phyloP scores from a whole-genome alignment of 2,797 vertebrate species.

The Trichosurus vulpecula region DNA sequence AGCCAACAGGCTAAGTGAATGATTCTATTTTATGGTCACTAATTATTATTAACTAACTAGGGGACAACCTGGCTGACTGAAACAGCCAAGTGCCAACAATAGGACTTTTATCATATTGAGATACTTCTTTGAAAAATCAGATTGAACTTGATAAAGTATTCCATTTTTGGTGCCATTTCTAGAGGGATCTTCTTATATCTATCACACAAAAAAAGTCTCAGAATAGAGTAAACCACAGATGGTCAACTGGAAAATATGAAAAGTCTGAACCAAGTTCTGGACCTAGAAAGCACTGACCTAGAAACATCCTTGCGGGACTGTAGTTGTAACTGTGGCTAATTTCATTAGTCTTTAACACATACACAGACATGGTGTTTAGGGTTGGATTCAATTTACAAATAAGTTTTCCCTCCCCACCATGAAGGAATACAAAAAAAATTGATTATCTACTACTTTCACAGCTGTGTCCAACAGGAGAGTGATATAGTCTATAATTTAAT shows the following conservation, averaged over 20 bases:
- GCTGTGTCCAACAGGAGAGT: slow-evolving; percentile 25
- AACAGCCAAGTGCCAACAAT: slow-evolving; percentile 4
- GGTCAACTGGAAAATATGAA: neutral
- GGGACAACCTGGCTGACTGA: neutral
- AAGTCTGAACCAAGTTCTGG: slow-evolving; percentile 6
- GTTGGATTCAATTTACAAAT: slow-evolving; percentile 70
- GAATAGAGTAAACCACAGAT: slow-evolving; percentile 20
- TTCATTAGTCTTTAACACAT: slow-evolving; percentile 57
- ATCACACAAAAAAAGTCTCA: neutral
- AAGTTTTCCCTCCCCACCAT: slow-evolving; percentile 60
- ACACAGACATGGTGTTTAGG: slow-evolving; percentile 47
- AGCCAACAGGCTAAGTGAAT: neutral
- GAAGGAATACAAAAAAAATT: slow-evolving; percentile 69
- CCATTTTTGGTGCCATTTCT: slow-evolving; percentile 53
- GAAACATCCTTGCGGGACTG: slow-evolving; percentile 7
- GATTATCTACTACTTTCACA: slow-evolving; percentile 54
- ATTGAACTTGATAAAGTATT: slow-evolving; percentile 48
- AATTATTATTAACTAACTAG: slow-evolving; percentile 40
- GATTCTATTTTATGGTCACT: slow-evolving; percentile 27
- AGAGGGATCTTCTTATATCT: slow-evolving; percentile 19
- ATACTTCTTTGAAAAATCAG: neutral
- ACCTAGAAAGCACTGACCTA: slow-evolving; percentile 5
- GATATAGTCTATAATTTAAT: slow-evolving; percentile 41
- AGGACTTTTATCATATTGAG: slow-evolving; percentile 41
- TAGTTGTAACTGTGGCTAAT: slow-evolving; percentile 46